Percentiles rank a stretch among this genome's conserved stretches.
These are phyloP conservation scores for Arctia plantaginis DNA, from an alignment of 2,888 invertebrate species.

Conservation along the genomic window DNA sequence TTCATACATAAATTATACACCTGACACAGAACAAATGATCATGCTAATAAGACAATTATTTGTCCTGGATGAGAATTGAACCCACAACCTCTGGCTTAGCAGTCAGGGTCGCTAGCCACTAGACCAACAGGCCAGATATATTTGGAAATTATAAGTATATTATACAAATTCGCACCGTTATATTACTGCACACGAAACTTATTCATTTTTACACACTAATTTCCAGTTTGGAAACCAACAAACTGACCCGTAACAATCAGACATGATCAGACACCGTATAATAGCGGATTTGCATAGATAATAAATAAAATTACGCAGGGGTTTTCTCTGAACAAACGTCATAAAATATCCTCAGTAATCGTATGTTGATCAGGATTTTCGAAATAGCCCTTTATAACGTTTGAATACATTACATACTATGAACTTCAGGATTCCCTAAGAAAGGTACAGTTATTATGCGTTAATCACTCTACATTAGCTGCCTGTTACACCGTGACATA, in stretches of 20 bases:
- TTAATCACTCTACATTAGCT: constrained; percentile 48
- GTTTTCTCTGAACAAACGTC: constrained; percentile 67
- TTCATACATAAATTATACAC: too few relatives aligned
- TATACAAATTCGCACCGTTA: not conserved
- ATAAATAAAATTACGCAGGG: constrained; percentile 64
- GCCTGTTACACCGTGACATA: constrained; percentile 55
- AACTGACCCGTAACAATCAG: constrained; percentile 52
- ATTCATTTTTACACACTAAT: not conserved
- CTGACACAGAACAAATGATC: too few relatives aligned
- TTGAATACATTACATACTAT: constrained; percentile 59
- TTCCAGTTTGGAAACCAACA: not conserved
- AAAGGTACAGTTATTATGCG: constrained; percentile 64
- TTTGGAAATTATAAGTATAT: too few relatives aligned
- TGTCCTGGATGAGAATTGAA: too few relatives aligned
- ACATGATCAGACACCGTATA: constrained; percentile 60
- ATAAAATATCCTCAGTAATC: constrained; percentile 72
- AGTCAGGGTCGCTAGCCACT: too few relatives aligned
- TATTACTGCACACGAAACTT: not conserved
- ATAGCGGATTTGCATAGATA: constrained; percentile 73
- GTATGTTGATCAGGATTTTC: constrained; percentile 71
- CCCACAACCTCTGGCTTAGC: too few relatives aligned
- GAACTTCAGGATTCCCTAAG: constrained; percentile 68
- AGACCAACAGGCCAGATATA: too few relatives aligned
- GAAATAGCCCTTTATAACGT: constrained; percentile 65
- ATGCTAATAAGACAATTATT: too few relatives aligned